These are phyloP conservation scores for Ivindomyrus marchei DNA, from an alignment of 2,113 vertebrate species.

Conservation along the genomic window DNA sequence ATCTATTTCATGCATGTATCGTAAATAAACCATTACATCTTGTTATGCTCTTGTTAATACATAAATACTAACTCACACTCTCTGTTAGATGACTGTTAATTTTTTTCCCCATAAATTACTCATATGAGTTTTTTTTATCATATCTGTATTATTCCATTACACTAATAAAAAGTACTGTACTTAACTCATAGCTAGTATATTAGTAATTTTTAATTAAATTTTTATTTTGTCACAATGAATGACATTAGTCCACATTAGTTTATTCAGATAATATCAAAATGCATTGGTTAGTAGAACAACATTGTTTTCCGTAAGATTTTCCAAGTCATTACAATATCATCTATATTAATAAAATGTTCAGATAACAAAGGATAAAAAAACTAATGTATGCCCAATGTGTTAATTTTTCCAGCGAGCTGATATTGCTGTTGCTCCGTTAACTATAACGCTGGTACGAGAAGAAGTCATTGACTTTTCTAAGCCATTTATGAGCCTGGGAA, in stretches of 20 bases:
- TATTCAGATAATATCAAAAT: neutral
- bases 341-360: neutral
- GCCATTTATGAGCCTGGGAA: constrained; percentile 97
- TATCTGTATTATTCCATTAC: neutral
- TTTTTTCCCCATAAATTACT: neutral
- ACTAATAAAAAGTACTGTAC: neutral
- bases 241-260: neutral
- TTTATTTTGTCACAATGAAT: neutral
- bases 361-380: neutral
- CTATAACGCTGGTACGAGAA: constrained; percentile 86
- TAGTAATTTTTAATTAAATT: neutral
- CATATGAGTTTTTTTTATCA: neutral
- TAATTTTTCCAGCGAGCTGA: constrained; percentile 80
- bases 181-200: neutral
- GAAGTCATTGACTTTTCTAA: constrained; percentile 67
- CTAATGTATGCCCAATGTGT: constrained; percentile 43
- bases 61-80: neutral
- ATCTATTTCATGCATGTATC: neutral
- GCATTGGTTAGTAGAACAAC: neutral
- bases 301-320: neutral
- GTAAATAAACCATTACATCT: neutral
- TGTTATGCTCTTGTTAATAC: neutral
- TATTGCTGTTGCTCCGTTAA: constrained; percentile 95
- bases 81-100: neutral
- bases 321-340: no score